Conservation (phyloP, 2,797 vertebrate species). For the Sitta carolinensis region DNA sequence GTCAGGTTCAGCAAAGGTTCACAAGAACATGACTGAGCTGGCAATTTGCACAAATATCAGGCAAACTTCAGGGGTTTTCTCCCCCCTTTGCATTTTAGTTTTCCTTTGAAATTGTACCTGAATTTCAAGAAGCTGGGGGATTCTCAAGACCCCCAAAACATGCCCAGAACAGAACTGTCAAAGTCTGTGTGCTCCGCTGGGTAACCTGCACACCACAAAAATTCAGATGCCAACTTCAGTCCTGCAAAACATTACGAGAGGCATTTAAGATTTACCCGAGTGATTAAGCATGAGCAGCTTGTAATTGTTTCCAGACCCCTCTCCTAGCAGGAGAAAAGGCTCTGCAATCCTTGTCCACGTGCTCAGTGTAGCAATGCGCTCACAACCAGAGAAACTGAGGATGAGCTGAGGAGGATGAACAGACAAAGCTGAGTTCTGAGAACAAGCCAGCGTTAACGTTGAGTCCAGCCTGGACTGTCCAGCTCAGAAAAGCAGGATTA, state of each 20-base stretch:
- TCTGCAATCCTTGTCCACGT: background rate
- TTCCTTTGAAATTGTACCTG: background rate
- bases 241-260: conserved; percentile 60
- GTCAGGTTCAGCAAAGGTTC: background rate
- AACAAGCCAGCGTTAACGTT: background rate
- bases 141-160: background rate
- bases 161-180: background rate
- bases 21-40: background rate
- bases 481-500: background rate
- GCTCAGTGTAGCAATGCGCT: background rate
- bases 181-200: background rate
- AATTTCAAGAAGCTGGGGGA: background rate
- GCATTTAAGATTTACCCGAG: conserved; percentile 51
- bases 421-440: background rate
- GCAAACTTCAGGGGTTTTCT: background rate
- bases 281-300: conserved; percentile 58
- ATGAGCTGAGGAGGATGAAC: background rate
- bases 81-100: background rate
- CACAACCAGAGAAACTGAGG: background rate
- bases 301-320: conserved; percentile 62
- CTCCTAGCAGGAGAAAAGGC: conserved; percentile 35
- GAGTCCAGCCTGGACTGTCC: background rate
- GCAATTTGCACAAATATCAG: background rate
- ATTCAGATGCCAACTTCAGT: conserved; percentile 57
- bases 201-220: conserved; percentile 13